These are phyloP conservation scores for Spodoptera frugiperda DNA, from an alignment of 1,140 invertebrate species.

Conservation along the genomic window DNA sequence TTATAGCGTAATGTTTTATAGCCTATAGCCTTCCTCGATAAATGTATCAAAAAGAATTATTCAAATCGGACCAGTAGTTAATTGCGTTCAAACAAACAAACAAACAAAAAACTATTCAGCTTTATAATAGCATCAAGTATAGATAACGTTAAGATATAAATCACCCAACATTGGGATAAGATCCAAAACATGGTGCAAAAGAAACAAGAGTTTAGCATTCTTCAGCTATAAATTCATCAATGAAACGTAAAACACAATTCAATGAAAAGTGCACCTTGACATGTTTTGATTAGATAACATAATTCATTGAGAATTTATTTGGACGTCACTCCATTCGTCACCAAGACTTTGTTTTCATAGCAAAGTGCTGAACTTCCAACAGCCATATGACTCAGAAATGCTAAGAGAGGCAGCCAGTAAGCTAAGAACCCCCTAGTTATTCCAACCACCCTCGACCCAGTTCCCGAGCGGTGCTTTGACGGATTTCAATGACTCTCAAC, in stretches of 20 bases:
- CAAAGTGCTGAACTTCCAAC: background rate
- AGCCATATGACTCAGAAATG: background rate
- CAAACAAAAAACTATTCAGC: too few relatives aligned
- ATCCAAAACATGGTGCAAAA: too few relatives aligned
- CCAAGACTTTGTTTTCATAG: background rate
- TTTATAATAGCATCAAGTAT: too few relatives aligned
- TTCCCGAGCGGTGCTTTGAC: slow-evolving; percentile 53
- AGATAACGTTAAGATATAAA: too few relatives aligned
- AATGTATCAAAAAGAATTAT: too few relatives aligned
- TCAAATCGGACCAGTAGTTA: too few relatives aligned
- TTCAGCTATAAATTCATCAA: slow-evolving; percentile 5
- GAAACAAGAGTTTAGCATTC: background rate
- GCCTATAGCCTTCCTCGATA: too few relatives aligned
- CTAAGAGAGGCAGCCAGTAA: slow-evolving; percentile 1
- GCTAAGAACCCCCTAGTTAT: slow-evolving; percentile 38
- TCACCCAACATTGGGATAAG: too few relatives aligned
- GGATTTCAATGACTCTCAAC: slow-evolving; percentile 62
- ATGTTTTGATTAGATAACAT: slow-evolving; percentile 16
- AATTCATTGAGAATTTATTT: slow-evolving; percentile 1
- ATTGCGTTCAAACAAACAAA: too few relatives aligned
- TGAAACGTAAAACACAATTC: background rate
- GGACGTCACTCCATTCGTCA: too few relatives aligned
- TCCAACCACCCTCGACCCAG: slow-evolving; percentile 59
- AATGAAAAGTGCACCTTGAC: slow-evolving; percentile 12
- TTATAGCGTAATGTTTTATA: too few relatives aligned